A percentile compares a stretch with the other conserved stretches of the same genome.
Conservation (phyloP, 2,797 vertebrate genomes). For the Choloepus didactylus region DNA sequence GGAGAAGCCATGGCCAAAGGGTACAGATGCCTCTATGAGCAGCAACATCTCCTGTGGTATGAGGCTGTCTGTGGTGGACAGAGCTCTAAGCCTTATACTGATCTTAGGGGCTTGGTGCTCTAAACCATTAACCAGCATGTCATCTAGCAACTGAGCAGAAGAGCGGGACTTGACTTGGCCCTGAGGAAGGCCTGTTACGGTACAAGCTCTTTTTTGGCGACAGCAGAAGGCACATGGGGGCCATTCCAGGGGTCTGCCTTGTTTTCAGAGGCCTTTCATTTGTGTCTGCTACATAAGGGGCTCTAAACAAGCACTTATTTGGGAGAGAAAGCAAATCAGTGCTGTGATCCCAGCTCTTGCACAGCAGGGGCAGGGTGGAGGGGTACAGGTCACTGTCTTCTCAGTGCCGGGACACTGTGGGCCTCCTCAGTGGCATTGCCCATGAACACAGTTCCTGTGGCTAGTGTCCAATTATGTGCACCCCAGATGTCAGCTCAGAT, state of each 20-base stretch:
- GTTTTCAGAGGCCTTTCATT: background rate
- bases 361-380: background rate
- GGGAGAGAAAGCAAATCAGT: background rate
- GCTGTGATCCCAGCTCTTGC: background rate
- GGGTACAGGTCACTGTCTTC: background rate
- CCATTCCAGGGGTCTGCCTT: background rate
- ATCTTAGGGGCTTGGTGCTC: background rate
- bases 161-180: conserved; percentile 30
- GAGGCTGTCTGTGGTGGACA: background rate
- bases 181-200: background rate
- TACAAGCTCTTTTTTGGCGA: background rate
- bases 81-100: background rate
- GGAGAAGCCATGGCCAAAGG: background rate
- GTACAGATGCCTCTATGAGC: background rate
- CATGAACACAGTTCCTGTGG: background rate
- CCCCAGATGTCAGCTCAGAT: background rate
- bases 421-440: background rate
- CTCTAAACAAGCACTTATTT: background rate
- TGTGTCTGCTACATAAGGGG: background rate
- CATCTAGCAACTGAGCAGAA: conserved; percentile 63
- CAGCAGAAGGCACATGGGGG: background rate
- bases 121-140: background rate
- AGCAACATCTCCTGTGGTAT: background rate
- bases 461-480: background rate
- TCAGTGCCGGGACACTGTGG: background rate